Base-by-base conservation (phyloP, 2,888 invertebrate genomes). In the Parthenolecanium corni region DNA sequence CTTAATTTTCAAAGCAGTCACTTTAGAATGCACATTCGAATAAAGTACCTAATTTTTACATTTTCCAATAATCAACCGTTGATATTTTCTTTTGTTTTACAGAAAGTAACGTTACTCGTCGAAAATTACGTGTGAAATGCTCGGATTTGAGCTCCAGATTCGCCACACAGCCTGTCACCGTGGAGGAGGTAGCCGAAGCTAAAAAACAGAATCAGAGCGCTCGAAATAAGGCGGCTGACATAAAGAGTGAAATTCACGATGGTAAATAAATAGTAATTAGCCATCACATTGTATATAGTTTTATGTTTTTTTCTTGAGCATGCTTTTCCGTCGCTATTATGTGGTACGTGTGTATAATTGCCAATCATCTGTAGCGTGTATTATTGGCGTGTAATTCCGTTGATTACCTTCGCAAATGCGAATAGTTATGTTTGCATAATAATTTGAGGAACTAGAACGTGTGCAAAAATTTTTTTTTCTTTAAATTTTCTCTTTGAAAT, bases 141-240 rank as follows among this genome's bases (percentile, higher is more conserved):
- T 66, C 51, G 66, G 67, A 51, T 44, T 52, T 52, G 12, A 25
- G 42, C 20, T 24, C 64, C 25, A 64, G 70, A 52, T 84, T 82
- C 74, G 79, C 80, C 68, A 86, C 86, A 1, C 86, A 87, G 76
- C 86, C 88, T 1, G 80, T 88, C 38, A 82, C 84, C 2, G 76
- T 78, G 66, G 79, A 80, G 65, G 83, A 83, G 72, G 79, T 83
- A 36, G 52, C 63, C 38, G 65, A 65, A 40, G 58, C 65, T 47
- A 65, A 66, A 57, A 64, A 62, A 56, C 57, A 51, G 21, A 64
- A 64, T 54, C 24, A n/a, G n/a, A 31, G 52, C 25, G 18, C 23
- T 52, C 49, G 57, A 3, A 47, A 2, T 25, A 36, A 57, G 25
- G 16, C 46, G 18, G 16, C 14, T 5, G 47, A 57, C 20, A 14